Percentiles rank a stretch among this genome's conserved stretches.
Evolutionary conservation across 2,888 invertebrate genomes (phyloP).

Genomic region (Epinotia brunnichana): DNA sequence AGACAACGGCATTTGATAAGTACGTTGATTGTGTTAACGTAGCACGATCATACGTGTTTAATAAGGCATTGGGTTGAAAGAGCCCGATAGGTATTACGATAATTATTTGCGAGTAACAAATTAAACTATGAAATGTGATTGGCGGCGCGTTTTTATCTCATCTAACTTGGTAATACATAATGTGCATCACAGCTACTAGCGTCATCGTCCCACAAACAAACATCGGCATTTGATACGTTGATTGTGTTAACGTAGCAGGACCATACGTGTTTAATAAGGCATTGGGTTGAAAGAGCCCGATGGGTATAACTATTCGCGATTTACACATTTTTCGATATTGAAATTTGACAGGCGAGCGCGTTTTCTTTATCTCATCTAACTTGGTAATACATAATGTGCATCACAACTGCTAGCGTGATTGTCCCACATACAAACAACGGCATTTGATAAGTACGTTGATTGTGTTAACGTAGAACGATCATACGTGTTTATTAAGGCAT

Average conservation of each 20-base stretch:
- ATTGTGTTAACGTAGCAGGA: conserved; percentile 39
- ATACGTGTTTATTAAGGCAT: too few relatives aligned
- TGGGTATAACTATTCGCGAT: too few relatives aligned
- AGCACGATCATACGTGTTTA: conserved; percentile 22
- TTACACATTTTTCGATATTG: too few relatives aligned
- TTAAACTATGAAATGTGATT: too few relatives aligned
- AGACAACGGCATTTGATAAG: conserved; percentile 50
- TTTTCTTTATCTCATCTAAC: conserved; percentile 60
- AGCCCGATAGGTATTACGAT: too few relatives aligned
- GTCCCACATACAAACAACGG: conserved; percentile 53
- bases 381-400: conserved; percentile 55
- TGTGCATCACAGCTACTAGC: conserved; percentile 49
- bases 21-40: conserved; percentile 36
- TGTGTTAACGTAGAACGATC: conserved; percentile 37
- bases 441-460: conserved; percentile 45
- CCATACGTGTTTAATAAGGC: not conserved
- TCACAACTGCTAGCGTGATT: conserved; percentile 52
- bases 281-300: too few relatives aligned
- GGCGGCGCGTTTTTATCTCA: conserved; percentile 53
- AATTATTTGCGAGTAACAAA: too few relatives aligned
- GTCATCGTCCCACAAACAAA: conserved; percentile 53
- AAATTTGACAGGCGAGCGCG: conserved; percentile 24
- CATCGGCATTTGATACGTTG: conserved; percentile 49
- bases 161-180: conserved; percentile 60
- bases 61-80: too few relatives aligned